Conservation (phyloP, 2,797 vertebrate species). For the Enteromius mattozi region DNA sequence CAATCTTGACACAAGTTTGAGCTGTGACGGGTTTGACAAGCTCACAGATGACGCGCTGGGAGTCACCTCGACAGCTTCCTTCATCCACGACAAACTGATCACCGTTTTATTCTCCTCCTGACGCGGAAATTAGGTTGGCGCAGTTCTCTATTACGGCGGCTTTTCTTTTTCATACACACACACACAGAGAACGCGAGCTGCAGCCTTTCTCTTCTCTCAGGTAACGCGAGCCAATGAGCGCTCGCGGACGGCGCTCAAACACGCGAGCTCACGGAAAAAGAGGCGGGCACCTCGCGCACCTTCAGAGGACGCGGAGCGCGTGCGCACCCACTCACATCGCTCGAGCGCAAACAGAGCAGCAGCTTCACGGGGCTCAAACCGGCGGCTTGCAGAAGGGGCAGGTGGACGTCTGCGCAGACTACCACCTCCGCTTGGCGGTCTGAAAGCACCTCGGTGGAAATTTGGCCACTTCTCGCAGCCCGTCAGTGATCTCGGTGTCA, state of each 20-base stretch:
- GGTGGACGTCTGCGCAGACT: constrained; percentile 69
- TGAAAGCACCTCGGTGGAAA: constrained; percentile 65
- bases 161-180: neutral
- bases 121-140: neutral
- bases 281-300: constrained; percentile 78
- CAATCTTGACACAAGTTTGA: constrained; percentile 26
- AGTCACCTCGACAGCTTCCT: constrained; percentile 45
- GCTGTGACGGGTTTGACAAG: constrained; percentile 18
- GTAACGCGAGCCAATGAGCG: constrained; percentile 78
- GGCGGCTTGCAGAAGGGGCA: constrained; percentile 70
- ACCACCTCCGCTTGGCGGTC: constrained; percentile 63
- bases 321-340: constrained; percentile 62
- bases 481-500: constrained; percentile 21
- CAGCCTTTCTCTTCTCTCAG: constrained; percentile 62
- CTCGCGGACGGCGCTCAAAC: constrained; percentile 51
- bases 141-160: neutral
- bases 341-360: constrained; percentile 58
- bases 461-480: constrained; percentile 30
- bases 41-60: constrained; percentile 28
- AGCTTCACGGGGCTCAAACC: constrained; percentile 59
- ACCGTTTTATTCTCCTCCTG: constrained; percentile 37
- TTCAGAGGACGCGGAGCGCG: constrained; percentile 74
- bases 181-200: neutral
- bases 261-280: constrained; percentile 51
- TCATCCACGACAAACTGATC: constrained; percentile 18